Evolutionary conservation across 1,140 invertebrate genomes (phyloP), one percentile per base, ranked within the genome.

Genomic region (Heliconius eleuchia): DNA sequence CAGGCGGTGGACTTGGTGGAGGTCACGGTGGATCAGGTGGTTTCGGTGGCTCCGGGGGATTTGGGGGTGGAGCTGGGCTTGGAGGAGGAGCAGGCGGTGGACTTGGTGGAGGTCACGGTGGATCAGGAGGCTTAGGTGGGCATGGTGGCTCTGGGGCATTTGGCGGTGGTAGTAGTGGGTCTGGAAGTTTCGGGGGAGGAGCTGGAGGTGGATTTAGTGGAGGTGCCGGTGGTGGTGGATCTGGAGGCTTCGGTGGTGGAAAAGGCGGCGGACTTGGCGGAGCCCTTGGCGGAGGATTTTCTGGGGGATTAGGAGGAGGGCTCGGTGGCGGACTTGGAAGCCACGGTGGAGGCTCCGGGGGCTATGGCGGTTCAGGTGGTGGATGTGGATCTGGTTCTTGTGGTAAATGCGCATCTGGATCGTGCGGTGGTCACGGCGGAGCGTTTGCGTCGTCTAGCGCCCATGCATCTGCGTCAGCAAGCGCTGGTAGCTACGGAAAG

Each of bases 401-500:
- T 27, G 85, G 86, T 30, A 79, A 83, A 2, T 81, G 81, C 4
- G 74, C 79, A 2, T 80, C 80, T 71, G 84, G 86, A 13, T 82
- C 84, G 1, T 85, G 85, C 37, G 86, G 87, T 39, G 84, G 86
- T 6, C 73, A 79, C 18, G 83, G 83, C 0, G 81, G 83, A 6
- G 88, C 88, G 7, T 87, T 78, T 27, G 87, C 88, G 9, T 86
- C 85, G 9, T 89, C 90, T 19, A 89, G 84, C 55, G 88, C 88
- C 18, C 83, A 86, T 60, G 89, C 90, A 19, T 85, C 85, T 2
- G 89, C 88, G 3, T 87, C 87, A 39, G 86, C 89, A 3, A 86
- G 86, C 42, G 85, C 87, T 8, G 79, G 90, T 13, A 86, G 91
- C 66, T 92, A 92, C 70, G 89, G 89, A 74, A 84, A 85, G 52